Base-by-base conservation (phyloP, 1,140 invertebrate species). In the Riptortus pedestris region DNA sequence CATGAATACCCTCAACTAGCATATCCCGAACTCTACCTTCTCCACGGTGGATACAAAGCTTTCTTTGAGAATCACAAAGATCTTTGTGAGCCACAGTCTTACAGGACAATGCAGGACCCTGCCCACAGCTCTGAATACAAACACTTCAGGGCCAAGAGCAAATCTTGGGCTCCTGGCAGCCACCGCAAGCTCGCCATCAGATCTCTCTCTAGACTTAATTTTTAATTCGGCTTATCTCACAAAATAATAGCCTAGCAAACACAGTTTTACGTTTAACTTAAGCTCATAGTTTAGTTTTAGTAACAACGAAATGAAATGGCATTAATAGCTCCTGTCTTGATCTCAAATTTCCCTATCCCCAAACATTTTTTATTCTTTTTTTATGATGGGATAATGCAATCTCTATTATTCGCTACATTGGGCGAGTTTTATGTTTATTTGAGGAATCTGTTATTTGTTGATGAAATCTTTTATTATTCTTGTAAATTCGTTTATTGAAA, bases 1-100 rank as follows among this genome's bases (percentile, higher is more conserved):
- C 84, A 89, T 43, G 80, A 79, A 59, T 99, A 99, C 75, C 96
- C 96, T 0, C 78, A 80, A 0, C 77, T 99, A 0, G 79, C 89
- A 70, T 96, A 95, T 78, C 95, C 96, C 7, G 96, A 99, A 74
- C 77, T 97, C 9, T 99, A 99, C 74, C 76, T 99, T 0, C 79
- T 99, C 5, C 85, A 96, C 70, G 91, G 92, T 0, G 96, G 96
- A 2, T 99, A 99, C 77, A 86, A 93, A 69, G 80, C 82, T 29
- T 99, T 99, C 77, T 97, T 82, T 73, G 78, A 83, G 66, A 75
- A 80, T 0, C 81, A 85, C 68, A 76, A 78, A n/a, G 76, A 81
- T 0, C 75, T 90, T 22, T 98, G 94, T 76, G 79, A 82, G 33
- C 91, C 91, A 0, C 75, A 81, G 22, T 78, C 81, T 0, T 94